Evolutionary conservation across 2,113 vertebrate genomes (phyloP), one percentile per base, ranked within the genome.

Genomic region (Lynx canadensis): DNA sequence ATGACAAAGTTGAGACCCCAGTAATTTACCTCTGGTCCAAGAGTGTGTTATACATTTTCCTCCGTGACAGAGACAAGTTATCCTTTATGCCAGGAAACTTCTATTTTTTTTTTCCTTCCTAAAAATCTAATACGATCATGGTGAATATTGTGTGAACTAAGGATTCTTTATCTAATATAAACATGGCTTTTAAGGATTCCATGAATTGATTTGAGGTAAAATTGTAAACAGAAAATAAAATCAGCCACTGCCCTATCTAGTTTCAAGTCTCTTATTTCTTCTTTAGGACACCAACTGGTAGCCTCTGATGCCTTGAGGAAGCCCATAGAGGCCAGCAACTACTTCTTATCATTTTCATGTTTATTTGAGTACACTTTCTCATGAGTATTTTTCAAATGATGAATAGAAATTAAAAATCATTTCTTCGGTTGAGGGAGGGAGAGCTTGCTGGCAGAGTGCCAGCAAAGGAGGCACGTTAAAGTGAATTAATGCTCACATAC

Each of bases 71-170:
- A 74, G 23, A 57, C 5, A 41, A 16, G 2, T 63, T 88, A 38
- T 31, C 4, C 5, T 95, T 91, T 85, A 88, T 84, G 71, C 33
- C 16, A 88, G 66, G n/a, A 94, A 97, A 93, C 1, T 31, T 88
- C 5, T 36, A n/a, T 87, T 33, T 71, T 86, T 76, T 76, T 91
- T 88, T 78, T 48, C 33, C 8, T 63, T 66, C 5, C 29, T 23
- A 1, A 52, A 52, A 83, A 2, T 38, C 41, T 92, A 60, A 57
- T 74, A 45, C 29, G 5, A 88, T 45, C 63, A 21, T 74, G 5
- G 57, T 92, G 21, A 25, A 57, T 85, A 66, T 57, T 93, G 1
- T 66, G 23, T 79, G 45, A 94, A 84, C 4, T 29, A 79, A 89
- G 12, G 1, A n/a, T 76, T 93, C 27, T 89, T 92, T 76, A 50